Conservation (phyloP, 2,797 vertebrate species). For the Ptychadena robeensis region DNA sequence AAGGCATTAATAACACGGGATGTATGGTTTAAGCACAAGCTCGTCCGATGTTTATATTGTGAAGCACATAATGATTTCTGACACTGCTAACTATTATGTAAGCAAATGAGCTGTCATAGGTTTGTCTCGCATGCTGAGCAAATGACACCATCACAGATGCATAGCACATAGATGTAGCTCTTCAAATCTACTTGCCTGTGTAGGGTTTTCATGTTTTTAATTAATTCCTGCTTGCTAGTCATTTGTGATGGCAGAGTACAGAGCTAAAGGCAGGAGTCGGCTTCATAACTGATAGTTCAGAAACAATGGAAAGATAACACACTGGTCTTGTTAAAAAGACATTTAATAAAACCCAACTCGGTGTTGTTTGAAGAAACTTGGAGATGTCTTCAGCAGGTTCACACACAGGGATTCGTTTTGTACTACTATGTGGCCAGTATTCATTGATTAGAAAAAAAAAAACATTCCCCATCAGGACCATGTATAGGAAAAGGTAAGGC, state of each 20-base stretch:
- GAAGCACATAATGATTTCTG: slow-evolving; percentile 26
- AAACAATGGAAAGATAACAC: background rate
- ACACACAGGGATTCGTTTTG: background rate
- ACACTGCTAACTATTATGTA: slow-evolving; percentile 26
- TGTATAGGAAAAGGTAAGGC: too few species aligned
- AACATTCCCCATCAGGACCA: too few species aligned
- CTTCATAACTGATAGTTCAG: background rate
- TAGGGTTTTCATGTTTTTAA: slow-evolving; percentile 3
- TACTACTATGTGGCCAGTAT: too few species aligned
- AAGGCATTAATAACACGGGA: slow-evolving; percentile 4
- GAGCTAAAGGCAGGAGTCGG: background rate
- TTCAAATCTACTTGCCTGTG: slow-evolving; percentile 6
- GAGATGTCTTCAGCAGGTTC: background rate
- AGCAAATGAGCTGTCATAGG: slow-evolving; percentile 38
- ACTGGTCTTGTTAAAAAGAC: background rate
- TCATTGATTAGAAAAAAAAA: too few species aligned
- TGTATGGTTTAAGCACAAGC: slow-evolving; percentile 1
- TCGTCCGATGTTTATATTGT: slow-evolving; percentile 31
- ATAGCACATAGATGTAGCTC: slow-evolving; percentile 6
- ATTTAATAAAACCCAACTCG: background rate
- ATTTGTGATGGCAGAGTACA: background rate
- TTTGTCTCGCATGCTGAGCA: slow-evolving; percentile 29
- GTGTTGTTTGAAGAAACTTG: background rate
- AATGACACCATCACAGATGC: slow-evolving; percentile 40
- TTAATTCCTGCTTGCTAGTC: slow-evolving; percentile 5